These are phyloP conservation scores for Dione juno DNA, from an alignment of 2,888 invertebrate species.

Conservation along the genomic window DNA sequence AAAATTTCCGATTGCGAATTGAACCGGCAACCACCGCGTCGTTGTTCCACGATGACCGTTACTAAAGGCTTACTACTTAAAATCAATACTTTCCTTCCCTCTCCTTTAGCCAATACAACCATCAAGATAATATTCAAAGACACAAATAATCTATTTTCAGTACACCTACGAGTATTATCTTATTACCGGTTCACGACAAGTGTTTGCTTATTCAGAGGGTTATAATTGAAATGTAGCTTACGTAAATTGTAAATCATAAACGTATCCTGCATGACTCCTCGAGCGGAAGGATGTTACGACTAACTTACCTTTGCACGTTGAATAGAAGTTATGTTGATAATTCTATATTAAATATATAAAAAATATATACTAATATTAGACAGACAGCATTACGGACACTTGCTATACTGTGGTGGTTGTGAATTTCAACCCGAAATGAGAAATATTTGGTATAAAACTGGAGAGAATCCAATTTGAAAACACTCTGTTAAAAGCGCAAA, in stretches of 20 bases:
- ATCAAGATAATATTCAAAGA: background rate
- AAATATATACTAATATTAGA: too few species aligned
- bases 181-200: slow-evolving; percentile 7
- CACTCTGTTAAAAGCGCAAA: too few species aligned
- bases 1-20: too few species aligned
- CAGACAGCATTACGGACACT: too few species aligned
- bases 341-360: background rate
- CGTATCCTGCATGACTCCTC: slow-evolving; percentile 11
- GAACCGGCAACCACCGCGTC: too few species aligned
- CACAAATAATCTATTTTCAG: background rate
- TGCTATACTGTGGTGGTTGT: too few species aligned
- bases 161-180: slow-evolving; percentile 3
- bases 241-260: slow-evolving; percentile 6
- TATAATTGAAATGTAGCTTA: slow-evolving; percentile 15
- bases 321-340: background rate
- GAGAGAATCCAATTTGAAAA: too few species aligned
- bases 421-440: too few species aligned
- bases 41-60: too few species aligned
- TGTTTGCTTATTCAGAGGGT: background rate
- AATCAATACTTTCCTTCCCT: background rate
- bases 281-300: slow-evolving; percentile 11
- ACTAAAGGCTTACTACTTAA: too few species aligned
- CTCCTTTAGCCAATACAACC: background rate
- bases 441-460: too few species aligned
- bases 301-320: background rate